Evolutionary conservation across 2,113 vertebrate species (phyloP).

Genomic region (Melanerpes formicivorus): DNA sequence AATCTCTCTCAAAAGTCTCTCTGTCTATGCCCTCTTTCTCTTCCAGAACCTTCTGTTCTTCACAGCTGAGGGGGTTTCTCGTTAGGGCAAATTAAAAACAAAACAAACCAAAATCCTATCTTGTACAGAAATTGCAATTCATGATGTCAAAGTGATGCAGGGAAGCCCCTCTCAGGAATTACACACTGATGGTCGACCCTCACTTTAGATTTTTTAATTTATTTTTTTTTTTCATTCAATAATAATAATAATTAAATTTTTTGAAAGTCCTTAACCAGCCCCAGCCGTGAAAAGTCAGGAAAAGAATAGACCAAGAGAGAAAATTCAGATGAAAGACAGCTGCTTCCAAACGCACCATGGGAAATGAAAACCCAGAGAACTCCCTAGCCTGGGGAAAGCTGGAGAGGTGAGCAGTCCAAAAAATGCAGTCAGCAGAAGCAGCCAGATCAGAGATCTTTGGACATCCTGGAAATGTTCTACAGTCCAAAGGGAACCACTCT

Average conservation of each 20-base stretch:
- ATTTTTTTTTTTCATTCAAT: neutral
- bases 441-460: neutral
- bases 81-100: neutral
- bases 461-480: conserved; percentile 2
- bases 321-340: conserved; percentile 53
- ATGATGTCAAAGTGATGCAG: neutral
- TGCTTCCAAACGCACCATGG: conserved; percentile 39
- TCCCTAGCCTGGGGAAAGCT: conserved; percentile 59
- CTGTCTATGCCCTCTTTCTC: neutral
- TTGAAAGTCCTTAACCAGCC: neutral
- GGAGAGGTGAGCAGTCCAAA: conserved; percentile 17
- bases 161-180: neutral
- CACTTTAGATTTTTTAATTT: neutral
- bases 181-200: neutral
- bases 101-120: neutral
- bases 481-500: neutral
- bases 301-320: neutral
- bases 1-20: neutral
- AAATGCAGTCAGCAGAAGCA: conserved; percentile 9
- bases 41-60: neutral
- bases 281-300: neutral
- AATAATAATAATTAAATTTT: neutral
- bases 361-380: conserved; percentile 52
- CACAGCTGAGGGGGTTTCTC: neutral
- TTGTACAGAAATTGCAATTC: neutral